phyloP scores from a whole-genome alignment of 2,888 invertebrate genomes.

The Hartigia nigra region DNA sequence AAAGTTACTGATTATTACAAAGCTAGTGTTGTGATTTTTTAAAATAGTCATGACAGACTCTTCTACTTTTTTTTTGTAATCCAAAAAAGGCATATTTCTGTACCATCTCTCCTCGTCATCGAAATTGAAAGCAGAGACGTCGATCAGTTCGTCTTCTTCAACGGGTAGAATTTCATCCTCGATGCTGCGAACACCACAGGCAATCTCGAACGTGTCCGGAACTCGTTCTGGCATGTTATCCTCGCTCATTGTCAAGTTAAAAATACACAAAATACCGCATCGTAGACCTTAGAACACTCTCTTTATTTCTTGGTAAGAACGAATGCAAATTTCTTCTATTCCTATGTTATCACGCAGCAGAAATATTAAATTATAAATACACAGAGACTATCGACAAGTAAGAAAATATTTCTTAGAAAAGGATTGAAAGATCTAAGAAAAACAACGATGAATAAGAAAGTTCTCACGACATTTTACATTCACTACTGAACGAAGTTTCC shows the following conservation, averaged over 20 bases:
- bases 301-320: neutral
- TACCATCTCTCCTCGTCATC: conserved; percentile 47
- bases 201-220: conserved; percentile 21
- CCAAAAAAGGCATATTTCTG: neutral
- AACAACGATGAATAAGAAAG: neutral
- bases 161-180: conserved; percentile 26
- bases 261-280: conserved; percentile 2
- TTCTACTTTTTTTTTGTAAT: conserved; percentile 2
- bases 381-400: neutral
- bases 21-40: neutral
- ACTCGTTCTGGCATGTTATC: conserved; percentile 39
- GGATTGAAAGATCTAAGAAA: neutral
- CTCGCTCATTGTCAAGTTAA: conserved; percentile 9
- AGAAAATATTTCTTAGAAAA: neutral
- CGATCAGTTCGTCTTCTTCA: conserved; percentile 43
- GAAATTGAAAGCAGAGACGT: conserved; percentile 42
- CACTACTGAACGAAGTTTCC: neutral
- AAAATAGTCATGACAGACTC: neutral
- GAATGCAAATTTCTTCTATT: neutral
- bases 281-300: neutral
- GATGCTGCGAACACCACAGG: neutral
- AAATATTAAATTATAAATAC: neutral
- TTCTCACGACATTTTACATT: neutral
- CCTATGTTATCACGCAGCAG: neutral
- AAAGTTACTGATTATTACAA: neutral